Evolutionary conservation across 2,888 invertebrate genomes (phyloP).

Genomic region (Apotomis turbidana): DNA sequence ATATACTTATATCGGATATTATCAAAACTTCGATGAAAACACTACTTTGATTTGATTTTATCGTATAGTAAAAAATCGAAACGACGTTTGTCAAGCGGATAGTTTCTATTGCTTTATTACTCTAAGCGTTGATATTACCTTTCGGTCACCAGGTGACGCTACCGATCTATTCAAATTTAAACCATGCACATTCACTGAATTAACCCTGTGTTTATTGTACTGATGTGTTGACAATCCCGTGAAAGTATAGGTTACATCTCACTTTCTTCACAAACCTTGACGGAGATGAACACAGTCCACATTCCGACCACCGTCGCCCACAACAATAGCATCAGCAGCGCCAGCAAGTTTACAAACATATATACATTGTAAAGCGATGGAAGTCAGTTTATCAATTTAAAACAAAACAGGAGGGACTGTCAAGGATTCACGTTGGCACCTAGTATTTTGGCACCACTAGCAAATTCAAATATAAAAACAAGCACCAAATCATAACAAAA

Average conservation of each 20-base stretch:
- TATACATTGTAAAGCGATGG: slow-evolving; percentile 36
- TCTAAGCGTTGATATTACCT: slow-evolving; percentile 10
- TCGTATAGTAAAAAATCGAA: slow-evolving; percentile 10
- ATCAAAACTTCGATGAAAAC: slow-evolving; percentile 36
- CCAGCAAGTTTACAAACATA: slow-evolving; percentile 20
- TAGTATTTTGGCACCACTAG: slow-evolving; percentile 75
- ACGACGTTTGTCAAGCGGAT: slow-evolving; percentile 29
- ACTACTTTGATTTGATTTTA: slow-evolving; percentile 16
- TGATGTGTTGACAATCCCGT: too few relatives aligned
- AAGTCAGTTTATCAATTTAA: slow-evolving; percentile 41
- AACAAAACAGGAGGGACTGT: slow-evolving; percentile 38
- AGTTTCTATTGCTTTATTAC: slow-evolving; percentile 37
- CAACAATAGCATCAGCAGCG: neutral
- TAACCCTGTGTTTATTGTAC: too few relatives aligned
- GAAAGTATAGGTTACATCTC: neutral
- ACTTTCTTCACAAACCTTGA: too few relatives aligned
- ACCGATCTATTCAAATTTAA: neutral
- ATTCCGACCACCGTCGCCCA: too few relatives aligned
- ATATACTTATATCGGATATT: neutral
- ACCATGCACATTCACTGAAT: too few relatives aligned
- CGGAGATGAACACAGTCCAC: too few relatives aligned
- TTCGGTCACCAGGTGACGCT: slow-evolving; percentile 14
- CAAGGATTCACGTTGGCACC: slow-evolving; percentile 69
- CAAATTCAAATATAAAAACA: slow-evolving; percentile 57
- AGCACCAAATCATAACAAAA: slow-evolving; percentile 66